A percentile compares a stretch with the other conserved stretches of the same genome.
Conservation (phyloP, 2,888 invertebrate genomes). For the Agrotis exclamationis region DNA sequence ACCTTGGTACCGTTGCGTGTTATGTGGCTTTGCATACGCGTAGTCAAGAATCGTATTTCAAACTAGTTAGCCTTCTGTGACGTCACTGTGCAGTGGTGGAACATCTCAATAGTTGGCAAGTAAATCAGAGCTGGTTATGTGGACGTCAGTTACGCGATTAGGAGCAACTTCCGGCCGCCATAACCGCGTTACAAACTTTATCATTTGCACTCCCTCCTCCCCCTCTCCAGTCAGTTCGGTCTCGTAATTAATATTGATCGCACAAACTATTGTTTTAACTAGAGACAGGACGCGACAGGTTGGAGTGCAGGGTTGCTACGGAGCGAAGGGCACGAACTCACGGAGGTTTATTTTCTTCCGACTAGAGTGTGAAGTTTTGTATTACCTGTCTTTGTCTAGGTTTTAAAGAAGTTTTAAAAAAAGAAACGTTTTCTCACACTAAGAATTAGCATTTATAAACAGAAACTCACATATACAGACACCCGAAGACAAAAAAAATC, state of each 20-base stretch:
- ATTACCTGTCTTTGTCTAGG: too few species aligned
- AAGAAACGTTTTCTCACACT: too few species aligned
- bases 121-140: conserved; percentile 44
- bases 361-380: too few species aligned
- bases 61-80: conserved; percentile 12
- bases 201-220: conserved; percentile 63
- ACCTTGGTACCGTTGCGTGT: not conserved
- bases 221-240: not conserved
- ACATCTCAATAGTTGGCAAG: conserved; percentile 52
- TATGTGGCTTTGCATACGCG: not conserved
- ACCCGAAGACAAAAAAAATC: not conserved
- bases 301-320: conserved; percentile 13
- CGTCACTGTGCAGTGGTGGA: not conserved
- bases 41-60: not conserved
- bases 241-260: conserved; percentile 67
- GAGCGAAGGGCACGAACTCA: not conserved
- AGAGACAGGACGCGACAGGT: conserved; percentile 35
- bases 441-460: not conserved
- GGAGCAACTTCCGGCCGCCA: conserved; percentile 51
- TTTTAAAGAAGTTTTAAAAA: too few species aligned
- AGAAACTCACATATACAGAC: too few species aligned
- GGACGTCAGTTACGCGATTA: conserved; percentile 46
- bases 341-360: not conserved
- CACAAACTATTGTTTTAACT: conserved; percentile 62
- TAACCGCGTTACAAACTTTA: conserved; percentile 74